Base-by-base conservation (phyloP, 2,888 invertebrate genomes). In the Gymnoscelis rufifasciata region DNA sequence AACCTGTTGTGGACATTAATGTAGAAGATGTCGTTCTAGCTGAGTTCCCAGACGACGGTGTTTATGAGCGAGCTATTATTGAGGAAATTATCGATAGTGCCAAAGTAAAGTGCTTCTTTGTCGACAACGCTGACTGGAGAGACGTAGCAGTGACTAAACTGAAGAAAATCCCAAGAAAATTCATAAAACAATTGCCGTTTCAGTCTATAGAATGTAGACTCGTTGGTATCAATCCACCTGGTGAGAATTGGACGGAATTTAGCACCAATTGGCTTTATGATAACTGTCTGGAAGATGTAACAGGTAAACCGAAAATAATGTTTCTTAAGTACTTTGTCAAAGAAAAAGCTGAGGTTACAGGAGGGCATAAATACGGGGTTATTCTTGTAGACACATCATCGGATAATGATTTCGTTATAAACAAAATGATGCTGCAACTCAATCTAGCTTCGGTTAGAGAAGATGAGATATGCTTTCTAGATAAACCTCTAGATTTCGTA, bases 151-250 rank as follows among this genome's bases (percentile, higher is more conserved):
- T 66, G 2, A 63, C 74, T 2, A 73, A 89, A 53, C 55, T 92
- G 12, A 68, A 76, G 19, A 74, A 82, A 35, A 83, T 92, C 14
- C 81, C 89, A 0, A 81, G 89, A 13, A 71, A 80, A 37, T 76
- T 90, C 15, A 78, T 91, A 15, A 72, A 66, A 2, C 80, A 81
- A 60, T 64, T 92, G 48, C 92, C 92, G 0, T 92, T 92, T 55
- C 90, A 91, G 86, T 90, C 91, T 1, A 91, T 93, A 27, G 91
- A 91, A 69, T 93, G 92, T 68, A 68, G 84, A 33, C 66, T 92
- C 36, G 64, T 87, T n/a, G 90, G 91, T 13, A 61, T 92, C 0
- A 58, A 68, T 51, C 89, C 91, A 0, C 60, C 68, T 0, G 75
- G 78, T 1, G 70, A 83, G 1, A 64, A 71, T 1, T 92, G 92